These are phyloP conservation scores for Drosophila formosana DNA, from an alignment of 2,888 invertebrate species.

Conservation along the genomic window DNA sequence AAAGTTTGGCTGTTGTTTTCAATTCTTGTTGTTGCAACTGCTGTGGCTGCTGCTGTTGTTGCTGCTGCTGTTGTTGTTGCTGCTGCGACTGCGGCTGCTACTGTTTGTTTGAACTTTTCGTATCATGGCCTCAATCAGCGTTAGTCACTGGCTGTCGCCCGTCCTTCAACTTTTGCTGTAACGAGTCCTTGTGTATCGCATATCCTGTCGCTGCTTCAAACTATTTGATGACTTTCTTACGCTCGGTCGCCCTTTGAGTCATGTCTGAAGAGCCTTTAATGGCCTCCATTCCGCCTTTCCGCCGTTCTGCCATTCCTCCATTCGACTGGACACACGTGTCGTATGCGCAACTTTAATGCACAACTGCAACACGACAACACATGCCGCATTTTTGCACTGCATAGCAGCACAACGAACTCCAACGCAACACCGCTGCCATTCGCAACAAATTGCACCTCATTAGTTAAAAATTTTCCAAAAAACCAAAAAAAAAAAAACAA, in stretches of 20 bases:
- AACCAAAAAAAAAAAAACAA: background rate
- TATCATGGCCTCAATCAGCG: constrained; percentile 75
- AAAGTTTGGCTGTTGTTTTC: constrained; percentile 41
- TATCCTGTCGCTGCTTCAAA: constrained; percentile 43
- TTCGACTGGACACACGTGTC: constrained; percentile 35
- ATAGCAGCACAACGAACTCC: constrained; percentile 3
- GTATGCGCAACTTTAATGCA: constrained; percentile 56
- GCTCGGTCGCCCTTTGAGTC: constrained; percentile 61
- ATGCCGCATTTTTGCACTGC: constrained; percentile 47
- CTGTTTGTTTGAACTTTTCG: constrained; percentile 65
- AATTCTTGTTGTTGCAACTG: constrained; percentile 18
- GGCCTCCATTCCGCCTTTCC: background rate
- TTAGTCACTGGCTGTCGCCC: constrained; percentile 61
- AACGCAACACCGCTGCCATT: constrained; percentile 53
- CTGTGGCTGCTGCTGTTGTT: constrained; percentile 5
- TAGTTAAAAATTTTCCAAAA: constrained; percentile 59
- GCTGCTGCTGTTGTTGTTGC: constrained; percentile 12
- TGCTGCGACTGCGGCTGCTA: constrained; percentile 16
- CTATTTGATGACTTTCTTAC: constrained; percentile 76
- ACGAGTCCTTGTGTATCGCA: constrained; percentile 48
- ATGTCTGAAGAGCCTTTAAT: constrained; percentile 47
- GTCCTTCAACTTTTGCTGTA: constrained; percentile 58
- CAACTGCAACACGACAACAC: constrained; percentile 47
- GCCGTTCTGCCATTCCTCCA: background rate
- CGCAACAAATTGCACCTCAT: constrained; percentile 77